phyloP scores from a whole-genome alignment of 2,888 invertebrate species.

The Pollenia griseotomentosa region DNA sequence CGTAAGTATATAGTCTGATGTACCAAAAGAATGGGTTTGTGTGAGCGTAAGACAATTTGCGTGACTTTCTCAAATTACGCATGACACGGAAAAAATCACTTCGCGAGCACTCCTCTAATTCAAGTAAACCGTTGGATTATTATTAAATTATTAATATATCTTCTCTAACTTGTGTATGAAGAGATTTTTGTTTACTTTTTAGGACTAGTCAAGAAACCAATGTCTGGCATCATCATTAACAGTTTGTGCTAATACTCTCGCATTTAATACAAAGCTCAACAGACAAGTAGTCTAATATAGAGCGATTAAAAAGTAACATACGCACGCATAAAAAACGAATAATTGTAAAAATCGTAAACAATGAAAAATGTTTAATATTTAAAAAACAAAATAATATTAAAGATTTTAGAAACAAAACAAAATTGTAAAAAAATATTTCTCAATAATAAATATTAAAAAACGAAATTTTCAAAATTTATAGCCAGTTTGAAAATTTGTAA shows the following conservation, averaged over 20 bases:
- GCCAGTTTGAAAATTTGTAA: neutral
- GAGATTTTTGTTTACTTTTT: neutral
- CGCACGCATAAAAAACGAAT: slow-evolving; percentile 42
- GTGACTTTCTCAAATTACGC: too few relatives aligned
- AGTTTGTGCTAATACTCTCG: slow-evolving; percentile 12
- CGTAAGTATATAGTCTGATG: too few relatives aligned
- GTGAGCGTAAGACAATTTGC: too few relatives aligned
- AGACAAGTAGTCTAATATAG: slow-evolving; percentile 56
- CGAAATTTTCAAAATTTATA: too few relatives aligned
- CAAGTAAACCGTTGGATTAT: too few relatives aligned
- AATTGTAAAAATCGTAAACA: neutral
- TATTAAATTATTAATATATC: too few relatives aligned
- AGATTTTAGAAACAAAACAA: neutral
- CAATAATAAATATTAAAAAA: too few relatives aligned
- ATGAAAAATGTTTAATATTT: neutral
- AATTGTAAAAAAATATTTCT: too few relatives aligned
- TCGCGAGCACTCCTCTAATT: too few relatives aligned
- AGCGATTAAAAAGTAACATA: slow-evolving; percentile 60
- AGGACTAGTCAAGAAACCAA: neutral
- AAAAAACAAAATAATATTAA: neutral
- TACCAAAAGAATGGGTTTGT: too few relatives aligned
- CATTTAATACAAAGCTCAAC: slow-evolving; percentile 48
- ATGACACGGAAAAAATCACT: too few relatives aligned
- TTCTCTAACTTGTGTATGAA: neutral
- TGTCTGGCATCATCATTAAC: slow-evolving; percentile 24